These are phyloP conservation scores for Dicycla oo DNA, from an alignment of 2,888 invertebrate species.

Conservation along the genomic window DNA sequence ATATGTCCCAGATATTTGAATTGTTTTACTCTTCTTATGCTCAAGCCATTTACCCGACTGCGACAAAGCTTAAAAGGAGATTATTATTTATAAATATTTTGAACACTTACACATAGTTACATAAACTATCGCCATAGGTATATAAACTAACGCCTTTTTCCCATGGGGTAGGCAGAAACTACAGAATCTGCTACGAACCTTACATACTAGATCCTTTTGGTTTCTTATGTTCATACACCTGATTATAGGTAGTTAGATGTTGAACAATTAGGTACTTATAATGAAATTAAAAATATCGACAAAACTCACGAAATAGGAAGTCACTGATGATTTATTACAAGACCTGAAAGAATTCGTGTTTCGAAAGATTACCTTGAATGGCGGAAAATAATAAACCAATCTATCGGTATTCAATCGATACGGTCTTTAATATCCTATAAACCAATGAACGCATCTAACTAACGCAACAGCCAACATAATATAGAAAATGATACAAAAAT, in stretches of 20 bases:
- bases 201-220: no score
- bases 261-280: no score
- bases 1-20: no score
- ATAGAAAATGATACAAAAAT: no score
- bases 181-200: no score
- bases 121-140: no score
- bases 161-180: no score
- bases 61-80: background rate
- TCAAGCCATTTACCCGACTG: background rate
- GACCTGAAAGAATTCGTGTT: constrained; percentile 23
- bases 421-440: background rate
- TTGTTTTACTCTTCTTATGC: no score
- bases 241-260: no score
- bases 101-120: background rate
- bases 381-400: background rate
- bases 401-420: constrained; percentile 2
- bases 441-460: background rate
- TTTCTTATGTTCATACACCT: no score
- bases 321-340: background rate
- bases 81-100: background rate
- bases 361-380: constrained; percentile 37
- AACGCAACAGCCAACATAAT: background rate
- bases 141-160: no score
- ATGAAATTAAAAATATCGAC: background rate
- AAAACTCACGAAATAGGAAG: background rate